These are phyloP conservation scores for Motacilla alba DNA, from an alignment of 2,113 vertebrate genomes.

Conservation along the genomic window DNA sequence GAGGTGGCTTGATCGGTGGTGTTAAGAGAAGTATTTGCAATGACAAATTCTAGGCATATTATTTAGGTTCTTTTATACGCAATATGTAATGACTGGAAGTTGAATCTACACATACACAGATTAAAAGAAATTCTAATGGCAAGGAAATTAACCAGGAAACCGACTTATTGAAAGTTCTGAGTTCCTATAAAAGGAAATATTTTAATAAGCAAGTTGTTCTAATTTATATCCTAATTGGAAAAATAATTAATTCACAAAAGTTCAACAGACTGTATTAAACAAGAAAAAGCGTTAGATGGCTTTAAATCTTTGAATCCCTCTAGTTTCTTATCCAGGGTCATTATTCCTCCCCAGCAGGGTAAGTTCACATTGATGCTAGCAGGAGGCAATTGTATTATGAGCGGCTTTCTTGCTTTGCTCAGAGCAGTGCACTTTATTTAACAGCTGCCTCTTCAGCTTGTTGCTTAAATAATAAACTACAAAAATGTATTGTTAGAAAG, in stretches of 20 bases:
- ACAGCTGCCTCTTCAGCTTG: neutral
- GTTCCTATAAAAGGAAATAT: neutral
- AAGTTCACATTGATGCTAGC: neutral
- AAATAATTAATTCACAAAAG: neutral
- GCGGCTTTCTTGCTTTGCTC: neutral
- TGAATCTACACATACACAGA: neutral
- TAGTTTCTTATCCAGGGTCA: neutral
- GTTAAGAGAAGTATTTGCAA: neutral
- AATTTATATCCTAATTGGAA: neutral
- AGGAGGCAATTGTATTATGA: neutral
- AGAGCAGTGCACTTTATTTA: neutral
- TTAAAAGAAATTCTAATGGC: neutral
- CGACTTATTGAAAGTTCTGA: neutral
- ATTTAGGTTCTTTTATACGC: neutral
- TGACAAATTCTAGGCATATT: neutral
- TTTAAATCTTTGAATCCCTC: neutral
- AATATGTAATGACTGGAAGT: neutral
- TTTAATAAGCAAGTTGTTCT: neutral
- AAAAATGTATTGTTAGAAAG: neutral
- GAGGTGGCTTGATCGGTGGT: neutral
- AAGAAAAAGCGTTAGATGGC: neutral
- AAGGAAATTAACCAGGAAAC: neutral
- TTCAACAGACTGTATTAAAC: neutral
- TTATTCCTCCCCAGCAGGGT: neutral
- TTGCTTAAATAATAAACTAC: neutral